phyloP scores from a whole-genome alignment of 2,797 vertebrate species.

The Thunnus albacares region DNA sequence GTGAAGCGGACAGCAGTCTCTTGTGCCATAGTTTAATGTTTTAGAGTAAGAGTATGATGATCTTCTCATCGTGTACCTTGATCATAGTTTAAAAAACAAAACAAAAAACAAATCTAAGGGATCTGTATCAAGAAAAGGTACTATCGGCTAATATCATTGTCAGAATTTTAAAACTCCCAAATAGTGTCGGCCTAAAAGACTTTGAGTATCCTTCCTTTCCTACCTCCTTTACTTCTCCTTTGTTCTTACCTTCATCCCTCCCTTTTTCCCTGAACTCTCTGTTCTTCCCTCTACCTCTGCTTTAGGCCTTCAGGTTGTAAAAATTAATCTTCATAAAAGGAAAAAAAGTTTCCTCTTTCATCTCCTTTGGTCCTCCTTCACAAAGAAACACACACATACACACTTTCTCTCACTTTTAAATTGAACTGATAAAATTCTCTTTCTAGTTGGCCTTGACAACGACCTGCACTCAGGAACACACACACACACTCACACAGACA shows the following conservation, averaged over 20 bases:
- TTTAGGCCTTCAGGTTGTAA: constrained; percentile 70
- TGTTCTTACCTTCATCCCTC: constrained; percentile 20
- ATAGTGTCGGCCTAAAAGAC: no score
- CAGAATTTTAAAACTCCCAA: no score
- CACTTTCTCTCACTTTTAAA: constrained; percentile 68
- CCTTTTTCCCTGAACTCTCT: constrained; percentile 30
- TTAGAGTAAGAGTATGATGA: no score
- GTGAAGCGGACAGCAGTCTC: no score
- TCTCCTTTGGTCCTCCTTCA: constrained; percentile 61
- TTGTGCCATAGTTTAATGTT: no score
- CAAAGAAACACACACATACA: constrained; percentile 41
- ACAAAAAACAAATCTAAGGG: no score
- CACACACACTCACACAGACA: not conserved
- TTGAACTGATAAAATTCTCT: constrained; percentile 81
- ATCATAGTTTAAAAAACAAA: no score
- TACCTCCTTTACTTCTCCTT: constrained; percentile 14
- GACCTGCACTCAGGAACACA: constrained; percentile 54
- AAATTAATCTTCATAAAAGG: constrained; percentile 79
- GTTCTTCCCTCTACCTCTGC: constrained; percentile 32
- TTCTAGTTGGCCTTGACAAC: constrained; percentile 79
- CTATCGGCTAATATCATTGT: no score
- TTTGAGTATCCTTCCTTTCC: constrained; percentile 5
- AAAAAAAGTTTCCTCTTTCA: constrained; percentile 70
- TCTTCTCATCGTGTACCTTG: no score
- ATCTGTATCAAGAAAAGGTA: no score